phyloP scores from a whole-genome alignment of 2,113 vertebrate species.

The Corythoichthys intestinalis region DNA sequence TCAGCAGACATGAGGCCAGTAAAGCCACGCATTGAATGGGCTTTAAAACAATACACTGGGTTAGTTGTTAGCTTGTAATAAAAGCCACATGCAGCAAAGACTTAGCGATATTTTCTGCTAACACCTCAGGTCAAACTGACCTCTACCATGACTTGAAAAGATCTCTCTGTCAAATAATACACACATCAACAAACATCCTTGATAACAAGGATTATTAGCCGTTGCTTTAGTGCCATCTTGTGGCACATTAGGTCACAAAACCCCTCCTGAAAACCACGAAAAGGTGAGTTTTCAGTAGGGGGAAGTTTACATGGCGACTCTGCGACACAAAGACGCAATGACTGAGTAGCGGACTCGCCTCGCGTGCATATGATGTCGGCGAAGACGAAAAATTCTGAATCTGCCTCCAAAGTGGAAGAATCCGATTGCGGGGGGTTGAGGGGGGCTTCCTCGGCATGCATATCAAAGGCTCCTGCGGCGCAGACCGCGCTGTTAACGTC shows the following conservation, averaged over 20 bases:
- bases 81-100: background rate
- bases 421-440: too few species aligned
- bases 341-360: too few species aligned
- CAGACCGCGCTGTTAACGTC: too few species aligned
- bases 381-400: too few species aligned
- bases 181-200: background rate
- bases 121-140: background rate
- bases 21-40: conserved; percentile 3
- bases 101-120: background rate
- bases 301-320: too few species aligned
- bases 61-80: background rate
- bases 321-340: too few species aligned
- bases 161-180: background rate
- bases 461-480: too few species aligned
- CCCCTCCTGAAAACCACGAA: background rate
- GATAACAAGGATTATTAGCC: background rate
- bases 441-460: too few species aligned
- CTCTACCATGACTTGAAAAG: background rate
- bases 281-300: background rate
- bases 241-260: too few species aligned
- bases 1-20: conserved; percentile 52
- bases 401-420: too few species aligned
- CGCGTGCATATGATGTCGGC: too few species aligned
- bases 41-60: background rate
- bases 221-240: too few species aligned